Conservation (phyloP, 2,797 vertebrate genomes). For the Cuniculus paca region DNA sequence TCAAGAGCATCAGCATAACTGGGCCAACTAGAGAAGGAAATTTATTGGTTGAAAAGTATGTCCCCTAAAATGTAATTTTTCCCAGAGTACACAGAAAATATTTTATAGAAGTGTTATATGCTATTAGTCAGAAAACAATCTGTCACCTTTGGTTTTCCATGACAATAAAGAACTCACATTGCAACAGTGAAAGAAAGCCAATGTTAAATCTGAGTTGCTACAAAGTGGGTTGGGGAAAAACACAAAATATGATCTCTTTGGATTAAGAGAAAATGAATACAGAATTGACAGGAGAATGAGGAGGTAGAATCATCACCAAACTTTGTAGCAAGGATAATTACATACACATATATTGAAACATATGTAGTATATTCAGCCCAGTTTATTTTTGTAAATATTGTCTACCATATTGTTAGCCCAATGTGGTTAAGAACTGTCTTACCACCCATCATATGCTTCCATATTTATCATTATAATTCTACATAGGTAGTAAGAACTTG, state of each 20-base stretch:
- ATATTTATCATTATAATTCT: neutral
- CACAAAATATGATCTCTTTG: too few relatives aligned
- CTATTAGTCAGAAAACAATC: neutral
- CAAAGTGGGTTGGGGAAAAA: too few relatives aligned
- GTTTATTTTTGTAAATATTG: neutral
- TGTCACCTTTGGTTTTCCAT: neutral
- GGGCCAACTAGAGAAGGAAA: too few relatives aligned
- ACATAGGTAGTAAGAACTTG: neutral
- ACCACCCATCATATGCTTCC: neutral
- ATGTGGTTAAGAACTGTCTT: neutral
- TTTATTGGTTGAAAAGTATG: too few relatives aligned
- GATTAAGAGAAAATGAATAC: neutral
- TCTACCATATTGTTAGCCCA: neutral
- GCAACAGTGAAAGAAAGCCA: neutral
- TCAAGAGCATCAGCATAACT: too few relatives aligned
- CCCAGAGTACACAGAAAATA: too few relatives aligned
- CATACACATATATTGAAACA: neutral
- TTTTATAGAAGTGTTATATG: neutral
- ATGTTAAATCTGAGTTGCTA: neutral
- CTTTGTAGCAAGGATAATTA: neutral
- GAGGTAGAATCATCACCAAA: neutral
- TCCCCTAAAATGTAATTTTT: too few relatives aligned
- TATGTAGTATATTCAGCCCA: neutral
- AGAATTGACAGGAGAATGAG: neutral
- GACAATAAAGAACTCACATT: neutral